phyloP scores from a whole-genome alignment of 2,797 vertebrate genomes.

The Heliangelus exortis region DNA sequence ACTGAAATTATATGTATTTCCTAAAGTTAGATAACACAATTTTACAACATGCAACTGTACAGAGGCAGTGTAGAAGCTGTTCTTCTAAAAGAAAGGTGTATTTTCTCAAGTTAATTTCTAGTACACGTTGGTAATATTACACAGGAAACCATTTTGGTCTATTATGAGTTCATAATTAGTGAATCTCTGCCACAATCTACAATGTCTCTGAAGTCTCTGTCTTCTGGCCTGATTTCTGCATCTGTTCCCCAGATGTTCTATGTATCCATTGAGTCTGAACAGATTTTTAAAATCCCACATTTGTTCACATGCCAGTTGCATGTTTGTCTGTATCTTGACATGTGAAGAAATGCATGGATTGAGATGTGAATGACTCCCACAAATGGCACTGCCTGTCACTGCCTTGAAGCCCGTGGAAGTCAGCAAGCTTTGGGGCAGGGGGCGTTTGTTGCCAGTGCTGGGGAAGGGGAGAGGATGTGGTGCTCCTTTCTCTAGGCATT shows the following conservation, averaged over 20 bases:
- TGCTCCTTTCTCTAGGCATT: neutral
- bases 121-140: neutral
- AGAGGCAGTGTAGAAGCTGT: neutral
- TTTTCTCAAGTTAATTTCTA: neutral
- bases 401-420: neutral
- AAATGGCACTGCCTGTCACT: neutral
- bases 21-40: neutral
- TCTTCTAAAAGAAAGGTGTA: neutral
- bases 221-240: neutral
- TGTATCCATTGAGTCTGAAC: neutral
- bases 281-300: neutral
- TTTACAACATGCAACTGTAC: neutral
- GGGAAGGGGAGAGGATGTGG: neutral
- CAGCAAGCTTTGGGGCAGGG: neutral
- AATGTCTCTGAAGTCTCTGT: neutral
- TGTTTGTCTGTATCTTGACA: neutral
- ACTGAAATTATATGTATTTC: neutral
- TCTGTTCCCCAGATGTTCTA: neutral
- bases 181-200: neutral
- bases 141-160: neutral
- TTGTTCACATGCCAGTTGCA: neutral
- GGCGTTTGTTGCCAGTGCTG: neutral
- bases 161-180: neutral
- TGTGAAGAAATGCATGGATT: neutral
- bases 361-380: neutral